Base-by-base conservation (phyloP, 2,888 invertebrate genomes). In the Heliconius cydno region DNA sequence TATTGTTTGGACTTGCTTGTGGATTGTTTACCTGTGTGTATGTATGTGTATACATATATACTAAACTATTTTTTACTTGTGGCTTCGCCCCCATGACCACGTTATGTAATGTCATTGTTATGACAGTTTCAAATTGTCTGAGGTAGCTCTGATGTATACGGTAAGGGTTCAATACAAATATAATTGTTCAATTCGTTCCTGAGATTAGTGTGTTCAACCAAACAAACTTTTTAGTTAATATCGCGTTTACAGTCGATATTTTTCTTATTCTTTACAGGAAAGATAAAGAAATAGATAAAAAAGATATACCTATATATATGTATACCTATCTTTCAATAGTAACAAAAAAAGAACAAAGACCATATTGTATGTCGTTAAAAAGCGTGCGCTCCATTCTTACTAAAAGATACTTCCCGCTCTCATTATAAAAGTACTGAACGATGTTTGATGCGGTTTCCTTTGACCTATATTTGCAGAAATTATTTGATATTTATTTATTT, bases 351-450 rank as follows among this genome's bases (percentile, higher is more conserved):
- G 71, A 71, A 71, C 71, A 71, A 71, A 71, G 28, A 46, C 28
- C 38, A 38, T 22, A 34, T 72, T 72, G 65, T 72, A 72, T 46
- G 28, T 72, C 72, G 68, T 76, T 70, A 65, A 71, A 65, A 68
- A 71, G 28, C 25, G 63, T 6, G 63, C 60, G 41, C 65, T 76
- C 76, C 66, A 60, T 76, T 72, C 72, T 72, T 72, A 57, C 52
- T 30, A 52, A 72, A 72, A 72, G 57, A 72, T 72, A 75, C 65
- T 65, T 72, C 70, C 77, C 67, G 81, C 63, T 66, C 76, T 77
- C 78, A 77, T 82, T 82, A 80, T 65, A 80, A 79, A 80, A 80
- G 71, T 77, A 74, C 79, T 81, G 81, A 78, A 80, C 80, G 77
- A 65, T 70, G 46, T 80, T 74, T 75, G 80, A 77, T 80, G 77